Base-by-base conservation (phyloP, 37 sponge, comb jelly and placozoan genomes). In the Aplysina aerophoba region DNA sequence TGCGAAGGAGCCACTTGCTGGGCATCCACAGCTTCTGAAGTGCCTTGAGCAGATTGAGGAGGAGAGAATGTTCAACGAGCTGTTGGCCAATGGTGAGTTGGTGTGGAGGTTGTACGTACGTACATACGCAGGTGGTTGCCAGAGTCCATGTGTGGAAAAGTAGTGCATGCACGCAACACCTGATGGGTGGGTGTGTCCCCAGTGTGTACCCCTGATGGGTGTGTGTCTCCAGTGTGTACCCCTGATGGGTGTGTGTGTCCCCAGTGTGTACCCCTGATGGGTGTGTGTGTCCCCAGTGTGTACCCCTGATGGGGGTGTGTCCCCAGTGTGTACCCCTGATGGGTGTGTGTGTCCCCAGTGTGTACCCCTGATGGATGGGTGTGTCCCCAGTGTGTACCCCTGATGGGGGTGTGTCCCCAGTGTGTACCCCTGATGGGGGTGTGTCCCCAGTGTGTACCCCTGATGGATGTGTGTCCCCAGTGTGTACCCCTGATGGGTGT, bases 21-120 rank as follows among this genome's bases (percentile, higher is more conserved):
- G 85, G 39, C 92, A 92, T 31, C 81, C 85, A 4, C 66, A 82
- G 77, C 84, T 92, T 83, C 55, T 92, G 20, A 66, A 81, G 20
- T 88, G 85, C 24, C 83, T 92, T 0, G 61, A 75, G 19, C 81
- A 92, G 65, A 85, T 86, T 86, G 92, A 92, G 73, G 87, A 85
- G 27, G 24, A 53, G 30, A 60, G 79, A 61, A 21, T 39, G 19
- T 71, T 59, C 55, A 60, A 73, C 22, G 86, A 85, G 15, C 30
- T 86, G 61, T 12, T 71, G 4, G 63, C 27, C 8, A 44, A 8
- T 8, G 50, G 50, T 44, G 50, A 44, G 50, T 44, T 8, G 8
- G n/a, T n/a, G n/a, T n/a, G n/a, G n/a, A n/a, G n/a, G n/a, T n/a
- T n/a, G n/a, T n/a, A n/a, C n/a, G n/a, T n/a, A n/a, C n/a, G n/a